Evolutionary conservation across 2,113 vertebrate genomes (phyloP), one percentile per base, ranked within the genome.

Genomic region (Tringa solitaria): DNA sequence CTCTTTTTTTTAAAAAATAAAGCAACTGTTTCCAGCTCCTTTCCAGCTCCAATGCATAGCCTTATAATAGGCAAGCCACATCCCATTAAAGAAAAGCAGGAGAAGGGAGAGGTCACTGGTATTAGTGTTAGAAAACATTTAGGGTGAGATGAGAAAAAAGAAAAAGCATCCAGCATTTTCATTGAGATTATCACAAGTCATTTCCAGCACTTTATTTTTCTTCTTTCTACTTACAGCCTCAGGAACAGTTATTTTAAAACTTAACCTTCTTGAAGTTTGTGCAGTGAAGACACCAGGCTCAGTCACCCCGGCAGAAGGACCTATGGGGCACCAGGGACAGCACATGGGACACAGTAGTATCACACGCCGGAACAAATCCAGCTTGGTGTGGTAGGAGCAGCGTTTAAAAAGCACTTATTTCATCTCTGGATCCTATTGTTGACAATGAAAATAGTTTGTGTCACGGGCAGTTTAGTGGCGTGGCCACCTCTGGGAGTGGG

Each of bases 341-440:
- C 23, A 14, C 1, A 1, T 15, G 43, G 48, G 70, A 57, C 53
- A 15, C 0, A 22, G 30, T 8, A 23, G 45, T 5, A 41, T 18
- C 65, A 26, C 30, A 48, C 0, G 1, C 46, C 32, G n/a, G 20
- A 35, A 60, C 53, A 73, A 73, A 46, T 5, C 10, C 76, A 94
- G 17, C 27, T 30, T 53, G 60, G 54, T 14, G 43, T 63, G 35
- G 39, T 18, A 67, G 59, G 5, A 82, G 43, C 4, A 2, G 56
- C 28, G 50, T n/a, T 46, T 59, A 59, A 50, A 86, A 72, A 81
- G 10, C 10, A 6, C 27, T 61, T 22, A 6, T 41, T 78, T 83
- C 21, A 37, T 39, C 81, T 35, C 75, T 28, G 32, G 41, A 32
- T 53, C n/a, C 56, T 59, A 22, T 6, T 51, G n/a, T 6, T 84